Evolutionary conservation across 2,888 invertebrate species (phyloP).

Genomic region (Callosobruchus maculatus): DNA sequence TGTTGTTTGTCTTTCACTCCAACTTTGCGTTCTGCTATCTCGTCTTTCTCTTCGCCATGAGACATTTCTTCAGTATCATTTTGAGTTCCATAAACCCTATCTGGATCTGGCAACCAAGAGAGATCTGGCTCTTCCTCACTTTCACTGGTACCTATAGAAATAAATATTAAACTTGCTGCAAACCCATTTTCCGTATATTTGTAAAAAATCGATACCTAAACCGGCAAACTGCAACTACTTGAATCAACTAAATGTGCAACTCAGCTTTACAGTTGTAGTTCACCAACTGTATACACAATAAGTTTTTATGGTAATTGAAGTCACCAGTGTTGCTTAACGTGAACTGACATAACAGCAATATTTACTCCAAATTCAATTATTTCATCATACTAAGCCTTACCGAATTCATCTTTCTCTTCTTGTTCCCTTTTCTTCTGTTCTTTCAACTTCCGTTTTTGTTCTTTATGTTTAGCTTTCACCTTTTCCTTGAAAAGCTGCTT

Average conservation of each 20-base stretch:
- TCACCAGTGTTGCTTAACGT: too few species aligned
- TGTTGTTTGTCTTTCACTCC: slow-evolving; percentile 1
- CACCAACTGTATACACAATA: too few species aligned
- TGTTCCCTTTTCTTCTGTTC: slow-evolving; percentile 54
- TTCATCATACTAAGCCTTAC: too few species aligned
- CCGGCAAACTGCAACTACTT: too few species aligned
- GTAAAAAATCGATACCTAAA: too few species aligned
- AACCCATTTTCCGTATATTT: too few species aligned
- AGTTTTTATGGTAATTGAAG: too few species aligned
- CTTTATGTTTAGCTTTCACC: slow-evolving; percentile 75
- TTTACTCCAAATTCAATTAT: too few species aligned
- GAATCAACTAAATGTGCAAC: too few species aligned
- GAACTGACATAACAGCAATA: too few species aligned
- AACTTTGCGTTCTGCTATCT: slow-evolving; percentile 9
- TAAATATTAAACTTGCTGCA: too few species aligned
- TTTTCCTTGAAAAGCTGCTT: slow-evolving; percentile 77
- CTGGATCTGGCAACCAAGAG: slow-evolving; percentile 84
- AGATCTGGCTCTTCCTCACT: slow-evolving; percentile 67
- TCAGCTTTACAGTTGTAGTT: too few species aligned
- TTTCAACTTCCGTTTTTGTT: slow-evolving; percentile 65
- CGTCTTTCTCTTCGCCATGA: slow-evolving; percentile 11
- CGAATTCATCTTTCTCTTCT: slow-evolving; percentile 60
- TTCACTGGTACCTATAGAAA: slow-evolving; percentile 30
- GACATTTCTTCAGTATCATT: slow-evolving; percentile 21
- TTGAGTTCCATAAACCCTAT: slow-evolving; percentile 65